Evolutionary conservation across 2,888 invertebrate genomes (phyloP), one percentile per base, ranked within the genome.

Genomic region (Drosophila setosimentum): DNA sequence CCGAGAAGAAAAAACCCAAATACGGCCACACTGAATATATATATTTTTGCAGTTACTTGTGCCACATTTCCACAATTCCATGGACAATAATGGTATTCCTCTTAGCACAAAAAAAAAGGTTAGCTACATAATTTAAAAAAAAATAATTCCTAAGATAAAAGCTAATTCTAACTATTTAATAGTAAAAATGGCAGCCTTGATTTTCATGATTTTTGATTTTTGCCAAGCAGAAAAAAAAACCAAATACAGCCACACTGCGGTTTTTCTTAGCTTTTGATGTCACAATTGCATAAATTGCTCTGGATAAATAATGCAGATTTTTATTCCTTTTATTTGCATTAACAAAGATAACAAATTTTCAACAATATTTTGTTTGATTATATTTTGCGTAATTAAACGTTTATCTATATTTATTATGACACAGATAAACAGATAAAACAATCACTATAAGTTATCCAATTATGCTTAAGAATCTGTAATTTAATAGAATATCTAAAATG

Each of bases 301-400:
- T 27, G 24, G 8, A 21, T 27, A 24, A 48, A 48, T 24, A 48
- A 16, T 16, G 48, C 48, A 48, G 27, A 18, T 10, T 48, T 35
- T 35, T 48, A 68, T 54, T 29, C n/a, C 5, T 32, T 32, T 45
- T 51, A 67, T 67, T 66, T 67, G 51, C 30, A 11, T 10, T 29
- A 24, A 10, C 42, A 29, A 37, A 32, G 69, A 68, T 68, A 49
- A 67, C 27, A 42, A 49, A 11, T 33, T 35, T 29, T 32, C 37
- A 68, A 67, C 68, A 54, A 21, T 27, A 55, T 68, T 29, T 1
- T 40, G 27, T 70, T 70, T 33, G 21, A 40, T 30, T 50, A 55
- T 42, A 55, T 57, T 54, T 30, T 73, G 30, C 51, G 33, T 32
- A 53, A 60, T 37, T 35, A 32, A 51, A 32, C 42, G 18, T 62